phyloP scores from a whole-genome alignment of 2,797 vertebrate species.

The Buphagus erythrorhynchus region DNA sequence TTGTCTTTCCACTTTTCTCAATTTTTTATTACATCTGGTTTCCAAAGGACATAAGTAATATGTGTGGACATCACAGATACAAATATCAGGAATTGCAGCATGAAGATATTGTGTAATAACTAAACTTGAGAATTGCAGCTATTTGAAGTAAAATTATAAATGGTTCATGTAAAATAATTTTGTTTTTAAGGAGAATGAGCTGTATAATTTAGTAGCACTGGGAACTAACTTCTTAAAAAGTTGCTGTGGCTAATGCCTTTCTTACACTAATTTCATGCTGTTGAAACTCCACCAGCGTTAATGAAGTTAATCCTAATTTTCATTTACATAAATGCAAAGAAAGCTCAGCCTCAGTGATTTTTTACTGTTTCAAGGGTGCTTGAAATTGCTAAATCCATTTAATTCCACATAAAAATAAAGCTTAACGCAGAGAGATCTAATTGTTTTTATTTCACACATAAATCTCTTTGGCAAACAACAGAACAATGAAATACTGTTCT shows the following conservation, averaged over 20 bases:
- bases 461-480: background rate
- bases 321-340: background rate
- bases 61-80: background rate
- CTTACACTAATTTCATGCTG: conserved; percentile 26
- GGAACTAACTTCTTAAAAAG: background rate
- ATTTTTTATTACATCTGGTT: background rate
- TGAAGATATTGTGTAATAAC: background rate
- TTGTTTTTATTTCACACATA: conserved; percentile 8
- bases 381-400: conserved; percentile 10
- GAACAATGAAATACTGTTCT: background rate
- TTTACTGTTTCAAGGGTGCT: background rate
- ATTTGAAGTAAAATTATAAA: conserved; percentile 22
- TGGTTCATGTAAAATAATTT: background rate
- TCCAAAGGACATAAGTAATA: background rate
- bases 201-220: background rate
- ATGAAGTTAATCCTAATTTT: conserved; percentile 42
- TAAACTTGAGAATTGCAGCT: background rate
- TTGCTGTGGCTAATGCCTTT: conserved; percentile 33
- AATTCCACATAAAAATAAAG: conserved; percentile 19
- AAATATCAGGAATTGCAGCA: background rate
- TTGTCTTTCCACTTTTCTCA: background rate
- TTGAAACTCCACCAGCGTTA: conserved; percentile 4
- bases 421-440: background rate
- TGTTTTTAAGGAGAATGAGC: background rate
- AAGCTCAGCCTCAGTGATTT: background rate